These are phyloP conservation scores for Salminus brasiliensis DNA, from an alignment of 2,113 vertebrate genomes.

Conservation along the genomic window DNA sequence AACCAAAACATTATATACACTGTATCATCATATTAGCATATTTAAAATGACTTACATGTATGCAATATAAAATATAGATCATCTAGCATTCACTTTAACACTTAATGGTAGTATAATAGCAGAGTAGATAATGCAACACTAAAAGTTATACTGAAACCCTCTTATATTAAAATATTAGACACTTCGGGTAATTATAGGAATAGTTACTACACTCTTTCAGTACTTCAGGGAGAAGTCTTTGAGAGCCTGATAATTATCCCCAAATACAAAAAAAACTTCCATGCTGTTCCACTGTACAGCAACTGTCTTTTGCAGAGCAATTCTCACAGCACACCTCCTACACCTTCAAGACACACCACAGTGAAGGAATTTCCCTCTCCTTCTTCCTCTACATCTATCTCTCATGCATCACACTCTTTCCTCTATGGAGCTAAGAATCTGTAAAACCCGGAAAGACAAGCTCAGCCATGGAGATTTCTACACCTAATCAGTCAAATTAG, in stretches of 20 bases:
- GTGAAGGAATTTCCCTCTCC: not conserved
- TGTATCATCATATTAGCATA: too few relatives aligned
- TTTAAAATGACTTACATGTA: too few relatives aligned
- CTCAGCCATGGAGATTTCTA: constrained; percentile 36
- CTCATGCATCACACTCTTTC: constrained; percentile 30
- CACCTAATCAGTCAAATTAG: constrained; percentile 52
- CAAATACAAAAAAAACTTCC: not conserved
- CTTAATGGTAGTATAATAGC: not conserved
- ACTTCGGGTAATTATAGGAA: not conserved
- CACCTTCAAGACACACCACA: not conserved
- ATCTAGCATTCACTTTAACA: not conserved
- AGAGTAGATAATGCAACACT: not conserved
- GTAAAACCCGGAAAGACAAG: constrained; percentile 36
- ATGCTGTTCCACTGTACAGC: not conserved
- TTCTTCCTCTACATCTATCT: not conserved
- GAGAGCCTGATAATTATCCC: not conserved
- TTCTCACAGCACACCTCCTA: constrained; percentile 5
- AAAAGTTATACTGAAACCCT: not conserved
- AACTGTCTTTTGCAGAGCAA: not conserved
- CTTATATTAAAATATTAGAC: not conserved
- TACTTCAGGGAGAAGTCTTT: not conserved
- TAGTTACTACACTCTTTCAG: not conserved
- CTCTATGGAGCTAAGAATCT: constrained; percentile 23
- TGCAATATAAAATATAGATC: too few relatives aligned
- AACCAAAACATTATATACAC: not conserved